A percentile compares a stretch with the other conserved stretches of the same genome.
These are phyloP conservation scores for Sardinella longiceps DNA, from an alignment of 2,797 vertebrate species.

Conservation along the genomic window DNA sequence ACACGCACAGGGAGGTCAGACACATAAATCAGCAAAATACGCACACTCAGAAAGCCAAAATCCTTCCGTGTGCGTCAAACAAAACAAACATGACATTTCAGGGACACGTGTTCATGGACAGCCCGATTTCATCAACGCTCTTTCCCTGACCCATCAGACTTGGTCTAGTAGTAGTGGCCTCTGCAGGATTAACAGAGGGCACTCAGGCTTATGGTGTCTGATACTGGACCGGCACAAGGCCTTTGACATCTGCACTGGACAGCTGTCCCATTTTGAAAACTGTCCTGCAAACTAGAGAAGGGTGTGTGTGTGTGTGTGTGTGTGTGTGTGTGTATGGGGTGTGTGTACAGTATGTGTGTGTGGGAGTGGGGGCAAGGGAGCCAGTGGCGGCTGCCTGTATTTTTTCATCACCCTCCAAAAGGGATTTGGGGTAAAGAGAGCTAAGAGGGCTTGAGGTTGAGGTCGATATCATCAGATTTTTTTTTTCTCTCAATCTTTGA, in stretches of 20 bases:
- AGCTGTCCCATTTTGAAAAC: background rate
- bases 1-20: too few relatives aligned
- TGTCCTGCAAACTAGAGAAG: background rate
- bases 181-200: background rate
- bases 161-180: background rate
- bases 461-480: slow-evolving; percentile 1
- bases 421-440: background rate
- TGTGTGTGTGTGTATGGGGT: too few relatives aligned
- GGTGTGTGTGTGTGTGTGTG: too few relatives aligned
- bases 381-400: background rate
- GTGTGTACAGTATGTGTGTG: too few relatives aligned
- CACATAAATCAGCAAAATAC: slow-evolving; percentile 34
- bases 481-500: slow-evolving; percentile 22
- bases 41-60: background rate
- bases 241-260: slow-evolving; percentile 1
- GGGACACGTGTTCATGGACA: background rate
- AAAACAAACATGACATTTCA: background rate
- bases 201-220: background rate
- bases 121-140: background rate
- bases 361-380: background rate
- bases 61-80: background rate
- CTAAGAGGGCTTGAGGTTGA: background rate
- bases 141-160: background rate
- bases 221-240: background rate
- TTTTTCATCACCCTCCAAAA: background rate